Percentiles rank a stretch among this genome's conserved stretches.
These are phyloP conservation scores for Diachasmimorpha longicaudata DNA, from an alignment of 1,140 invertebrate species.

Conservation along the genomic window DNA sequence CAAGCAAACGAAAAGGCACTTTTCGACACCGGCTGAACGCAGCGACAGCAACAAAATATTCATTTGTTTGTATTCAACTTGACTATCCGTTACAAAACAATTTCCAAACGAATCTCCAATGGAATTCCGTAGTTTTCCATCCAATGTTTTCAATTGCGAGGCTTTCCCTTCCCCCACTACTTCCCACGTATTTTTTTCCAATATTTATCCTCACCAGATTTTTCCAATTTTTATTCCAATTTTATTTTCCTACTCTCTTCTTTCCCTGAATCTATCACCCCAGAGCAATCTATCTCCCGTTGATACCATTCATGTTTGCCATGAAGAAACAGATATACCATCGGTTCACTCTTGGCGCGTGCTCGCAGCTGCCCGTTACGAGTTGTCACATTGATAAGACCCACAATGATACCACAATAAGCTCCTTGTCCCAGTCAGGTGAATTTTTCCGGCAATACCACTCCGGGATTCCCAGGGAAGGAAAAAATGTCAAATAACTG, in stretches of 20 bases:
- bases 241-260: neutral
- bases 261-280: neutral
- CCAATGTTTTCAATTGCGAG: too few relatives aligned
- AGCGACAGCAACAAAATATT: too few relatives aligned
- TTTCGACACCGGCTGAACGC: too few relatives aligned
- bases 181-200: neutral
- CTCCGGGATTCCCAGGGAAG: conserved; percentile 35
- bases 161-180: neutral
- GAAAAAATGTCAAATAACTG: conserved; percentile 28
- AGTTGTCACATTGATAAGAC: neutral
- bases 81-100: too few relatives aligned
- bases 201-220: neutral
- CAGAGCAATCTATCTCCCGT: neutral
- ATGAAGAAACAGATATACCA: conserved; percentile 4
- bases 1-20: too few relatives aligned
- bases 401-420: conserved; percentile 29
- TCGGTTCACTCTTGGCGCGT: conserved; percentile 49
- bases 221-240: neutral
- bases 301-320: neutral
- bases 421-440: conserved; percentile 50
- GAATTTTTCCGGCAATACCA: conserved; percentile 45
- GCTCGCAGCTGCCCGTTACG: conserved; percentile 45
- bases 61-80: too few relatives aligned
- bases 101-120: too few relatives aligned
- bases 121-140: too few relatives aligned